phyloP scores from a whole-genome alignment of 92 coral and sea anemone species.

The Heteractis magnifica region DNA sequence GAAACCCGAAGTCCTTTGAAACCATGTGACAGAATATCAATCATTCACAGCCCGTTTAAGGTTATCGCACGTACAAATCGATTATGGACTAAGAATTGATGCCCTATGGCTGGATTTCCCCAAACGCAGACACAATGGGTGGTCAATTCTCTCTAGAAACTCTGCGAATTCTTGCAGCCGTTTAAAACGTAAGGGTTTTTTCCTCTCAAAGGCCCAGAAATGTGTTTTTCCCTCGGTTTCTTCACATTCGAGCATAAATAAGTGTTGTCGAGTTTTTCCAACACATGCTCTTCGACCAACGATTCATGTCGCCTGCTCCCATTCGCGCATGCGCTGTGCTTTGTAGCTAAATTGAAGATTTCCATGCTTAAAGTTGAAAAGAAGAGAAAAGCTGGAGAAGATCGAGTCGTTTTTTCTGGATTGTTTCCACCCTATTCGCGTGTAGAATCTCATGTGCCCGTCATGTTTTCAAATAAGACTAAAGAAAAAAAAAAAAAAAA shows the following conservation, averaged over 20 bases:
- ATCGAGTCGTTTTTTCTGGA: background rate
- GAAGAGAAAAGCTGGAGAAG: background rate
- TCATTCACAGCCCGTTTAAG: conserved; percentile 6
- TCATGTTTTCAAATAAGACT: background rate
- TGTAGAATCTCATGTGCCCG: background rate
- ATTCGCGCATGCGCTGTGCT: background rate
- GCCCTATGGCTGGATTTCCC: conserved; percentile 28
- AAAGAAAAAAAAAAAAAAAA: background rate
- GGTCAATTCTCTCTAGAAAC: conserved; percentile 2
- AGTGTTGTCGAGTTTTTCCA: background rate
- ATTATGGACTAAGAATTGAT: background rate
- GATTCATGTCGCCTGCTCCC: background rate
- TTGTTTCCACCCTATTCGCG: background rate
- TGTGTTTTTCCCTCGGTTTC: background rate
- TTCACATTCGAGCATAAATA: background rate
- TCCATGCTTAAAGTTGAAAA: background rate
- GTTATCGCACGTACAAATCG: conserved; percentile 2
- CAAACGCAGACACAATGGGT: conserved; percentile 9
- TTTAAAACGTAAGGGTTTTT: background rate
- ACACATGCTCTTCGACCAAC: background rate
- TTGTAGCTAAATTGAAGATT: background rate
- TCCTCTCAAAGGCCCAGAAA: background rate
- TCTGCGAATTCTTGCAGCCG: conserved; percentile 35
- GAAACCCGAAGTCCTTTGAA: conserved; percentile 48
- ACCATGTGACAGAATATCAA: conserved; percentile 38